phyloP scores from a whole-genome alignment of 1,140 invertebrate species.

The Panonychus citri region DNA sequence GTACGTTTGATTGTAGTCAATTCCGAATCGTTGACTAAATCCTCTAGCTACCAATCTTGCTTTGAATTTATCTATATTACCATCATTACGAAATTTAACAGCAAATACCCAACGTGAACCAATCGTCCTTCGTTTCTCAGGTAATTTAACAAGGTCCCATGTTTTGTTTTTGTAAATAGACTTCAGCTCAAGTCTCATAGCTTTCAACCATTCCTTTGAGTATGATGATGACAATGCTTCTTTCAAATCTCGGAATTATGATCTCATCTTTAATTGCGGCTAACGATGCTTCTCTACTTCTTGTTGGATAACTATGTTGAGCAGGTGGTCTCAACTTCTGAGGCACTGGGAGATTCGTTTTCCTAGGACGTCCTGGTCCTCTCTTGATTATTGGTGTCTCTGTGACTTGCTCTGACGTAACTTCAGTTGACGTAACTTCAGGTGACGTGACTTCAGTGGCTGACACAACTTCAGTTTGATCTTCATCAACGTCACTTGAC shows the following conservation, averaged over 20 bases:
- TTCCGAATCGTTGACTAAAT: conserved; percentile 17
- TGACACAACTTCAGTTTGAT: too few relatives aligned
- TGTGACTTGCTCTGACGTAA: too few relatives aligned
- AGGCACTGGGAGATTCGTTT: too few relatives aligned
- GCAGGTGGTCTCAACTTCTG: too few relatives aligned
- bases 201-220: conserved; percentile 19
- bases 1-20: conserved; percentile 11
- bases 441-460: too few relatives aligned
- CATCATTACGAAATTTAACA: conserved; percentile 15
- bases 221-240: conserved; percentile 19
- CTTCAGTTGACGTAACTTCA: too few relatives aligned
- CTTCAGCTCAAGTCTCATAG: conserved; percentile 21
- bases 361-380: too few relatives aligned
- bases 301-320: too few relatives aligned
- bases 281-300: too few relatives aligned
- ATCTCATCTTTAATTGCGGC: neutral
- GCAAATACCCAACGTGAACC: conserved; percentile 21
- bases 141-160: conserved; percentile 18
- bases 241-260: conserved; percentile 7
- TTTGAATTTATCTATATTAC: conserved; percentile 11
- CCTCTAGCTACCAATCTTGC: conserved; percentile 21
- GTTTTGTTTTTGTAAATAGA: conserved; percentile 20
- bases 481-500: too few relatives aligned
- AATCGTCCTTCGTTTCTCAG: conserved; percentile 11
- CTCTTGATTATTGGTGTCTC: too few relatives aligned